Percentiles rank a stretch among this genome's conserved stretches.
These are phyloP conservation scores for Andricus grossulariae DNA, from an alignment of 1,140 invertebrate species.

Conservation along the genomic window DNA sequence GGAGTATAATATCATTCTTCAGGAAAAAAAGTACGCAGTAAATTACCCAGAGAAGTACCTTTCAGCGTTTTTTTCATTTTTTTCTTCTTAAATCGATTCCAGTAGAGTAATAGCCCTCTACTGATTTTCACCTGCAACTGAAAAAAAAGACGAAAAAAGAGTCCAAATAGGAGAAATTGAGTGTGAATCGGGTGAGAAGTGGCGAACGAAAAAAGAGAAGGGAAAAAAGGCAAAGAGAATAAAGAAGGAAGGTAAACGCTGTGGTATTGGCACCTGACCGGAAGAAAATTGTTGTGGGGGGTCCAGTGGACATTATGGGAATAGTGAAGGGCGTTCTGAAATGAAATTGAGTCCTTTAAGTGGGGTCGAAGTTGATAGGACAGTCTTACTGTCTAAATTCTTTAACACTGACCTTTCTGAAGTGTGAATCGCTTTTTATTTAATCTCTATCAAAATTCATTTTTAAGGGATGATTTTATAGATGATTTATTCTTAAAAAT, in stretches of 20 bases:
- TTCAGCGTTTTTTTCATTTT: conserved; percentile 16
- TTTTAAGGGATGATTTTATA: no score
- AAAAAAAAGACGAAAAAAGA: conserved; percentile 1
- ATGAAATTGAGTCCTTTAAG: neutral
- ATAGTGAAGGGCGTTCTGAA: neutral
- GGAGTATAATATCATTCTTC: neutral
- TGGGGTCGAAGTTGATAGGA: neutral
- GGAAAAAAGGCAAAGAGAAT: neutral
- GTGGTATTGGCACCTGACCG: conserved; percentile 50
- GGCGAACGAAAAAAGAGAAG: neutral
- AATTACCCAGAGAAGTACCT: conserved; percentile 24
- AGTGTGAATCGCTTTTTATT: no score
- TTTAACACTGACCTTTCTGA: neutral
- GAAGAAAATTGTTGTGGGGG: conserved; percentile 44
- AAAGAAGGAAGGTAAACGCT: conserved; percentile 32
- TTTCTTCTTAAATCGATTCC: conserved; percentile 5
- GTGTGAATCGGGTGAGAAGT: conserved; percentile 42
- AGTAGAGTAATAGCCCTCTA: conserved; percentile 9
- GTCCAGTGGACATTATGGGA: conserved; percentile 36
- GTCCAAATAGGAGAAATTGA: conserved; percentile 7
- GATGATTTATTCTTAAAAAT: no score
- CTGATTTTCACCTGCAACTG: neutral
- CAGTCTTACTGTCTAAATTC: neutral
- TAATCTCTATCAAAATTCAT: no score
- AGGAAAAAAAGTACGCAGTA: conserved; percentile 14